Percentiles rank a stretch among this genome's conserved stretches.
Evolutionary conservation across 2,888 invertebrate species (phyloP).

Genomic region (Zhuqinia jingwanae): DNA sequence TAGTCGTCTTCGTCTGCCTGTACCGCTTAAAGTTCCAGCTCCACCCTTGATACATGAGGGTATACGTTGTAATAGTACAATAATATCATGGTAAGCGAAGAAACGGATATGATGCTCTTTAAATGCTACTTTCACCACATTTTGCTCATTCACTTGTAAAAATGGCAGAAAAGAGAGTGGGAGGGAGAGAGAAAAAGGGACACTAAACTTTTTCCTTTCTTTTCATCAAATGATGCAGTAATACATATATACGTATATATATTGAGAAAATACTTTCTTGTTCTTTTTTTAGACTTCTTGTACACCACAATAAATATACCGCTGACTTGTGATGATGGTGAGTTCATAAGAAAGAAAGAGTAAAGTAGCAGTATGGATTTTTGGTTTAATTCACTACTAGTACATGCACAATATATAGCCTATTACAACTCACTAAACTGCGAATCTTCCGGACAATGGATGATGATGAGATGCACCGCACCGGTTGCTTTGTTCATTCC

Average conservation of each 20-base stretch:
- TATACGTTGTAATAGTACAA: background rate
- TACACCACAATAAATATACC: too few species aligned
- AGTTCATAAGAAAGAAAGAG: background rate
- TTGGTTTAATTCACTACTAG: slow-evolving; percentile 18
- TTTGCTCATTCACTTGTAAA: slow-evolving; percentile 56
- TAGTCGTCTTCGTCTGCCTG: background rate
- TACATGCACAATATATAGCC: background rate
- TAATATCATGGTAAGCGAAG: too few species aligned
- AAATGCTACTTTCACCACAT: slow-evolving; percentile 69
- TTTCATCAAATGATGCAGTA: slow-evolving; percentile 59
- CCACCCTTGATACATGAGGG: background rate
- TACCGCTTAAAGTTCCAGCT: slow-evolving; percentile 18
- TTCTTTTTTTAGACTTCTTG: background rate
- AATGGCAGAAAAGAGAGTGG: slow-evolving; percentile 24
- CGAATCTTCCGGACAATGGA: background rate
- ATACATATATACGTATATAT: too few species aligned
- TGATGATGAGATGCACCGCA: slow-evolving; percentile 36
- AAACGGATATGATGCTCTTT: slow-evolving; percentile 61
- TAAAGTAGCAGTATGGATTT: background rate
- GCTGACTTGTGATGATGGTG: too few species aligned
- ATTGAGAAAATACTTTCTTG: background rate
- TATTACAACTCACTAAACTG: background rate
- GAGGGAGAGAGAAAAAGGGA: slow-evolving; percentile 24
- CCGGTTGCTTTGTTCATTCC: slow-evolving; percentile 21
- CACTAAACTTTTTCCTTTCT: slow-evolving; percentile 55